Evolutionary conservation across 92 coral and sea anemone species (phyloP), one percentile per base, ranked within the genome.

Genomic region (Anthopleura xanthogrammica): DNA sequence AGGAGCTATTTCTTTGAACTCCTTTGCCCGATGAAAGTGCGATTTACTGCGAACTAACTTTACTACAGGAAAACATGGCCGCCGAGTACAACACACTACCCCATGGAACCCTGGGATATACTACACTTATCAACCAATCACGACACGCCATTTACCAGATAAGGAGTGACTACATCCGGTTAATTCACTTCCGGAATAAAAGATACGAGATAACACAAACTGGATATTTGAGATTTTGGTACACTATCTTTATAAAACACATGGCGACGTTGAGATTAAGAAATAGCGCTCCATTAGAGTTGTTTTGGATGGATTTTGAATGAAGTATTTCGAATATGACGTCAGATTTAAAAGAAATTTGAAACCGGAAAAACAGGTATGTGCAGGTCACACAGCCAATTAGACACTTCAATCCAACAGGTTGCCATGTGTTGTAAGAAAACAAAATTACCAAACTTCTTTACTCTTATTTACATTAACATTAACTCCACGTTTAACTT

Each of bases 1-100:
- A 77, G 81, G 76, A 77, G 77, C 81, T 77, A 58, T 54, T 65
- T 60, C 11, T 41, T 29, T 48, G 20, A 57, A 78, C 83, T 79
- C 88, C 79, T 52, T 41, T 29, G 12, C 74, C 7, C 43, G 77
- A 48, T 54, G 22, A 85, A 79, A 12, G 52, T 76, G 55, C 76
- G 68, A 52, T 14, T 52, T 5, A 7, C 56, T 39, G 54, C 6
- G 24, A 14, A 17, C 23, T 71, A 39, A 55, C 40, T 36, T n/a
- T 70, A 22, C 83, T 85, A 91, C 98, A 87, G 98, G 98, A 93
- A 89, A 93, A 93, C 88, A 93, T 93, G 98, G 98, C 94, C 90
- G 87, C 83, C 82, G 95, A 92, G 86, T 86, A 88, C 89, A 85
- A 84, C 86, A 80, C 77, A 80, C 90, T 78, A 89, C 82, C 73